These are phyloP conservation scores for Elephantulus edwardii DNA, from an alignment of 2,113 vertebrate species.

Conservation along the genomic window DNA sequence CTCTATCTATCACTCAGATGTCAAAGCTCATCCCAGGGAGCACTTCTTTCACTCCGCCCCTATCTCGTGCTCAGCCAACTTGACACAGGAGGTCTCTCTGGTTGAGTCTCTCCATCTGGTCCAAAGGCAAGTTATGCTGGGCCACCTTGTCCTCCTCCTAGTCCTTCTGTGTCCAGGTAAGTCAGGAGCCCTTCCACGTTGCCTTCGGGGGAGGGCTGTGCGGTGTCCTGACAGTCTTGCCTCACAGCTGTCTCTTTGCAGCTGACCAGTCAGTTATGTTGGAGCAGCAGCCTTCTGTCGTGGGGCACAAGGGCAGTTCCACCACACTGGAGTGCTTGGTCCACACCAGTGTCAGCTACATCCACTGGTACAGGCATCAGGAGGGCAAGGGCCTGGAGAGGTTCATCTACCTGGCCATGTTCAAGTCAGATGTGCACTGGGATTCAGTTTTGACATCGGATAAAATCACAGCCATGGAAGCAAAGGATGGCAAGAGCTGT, in stretches of 20 bases:
- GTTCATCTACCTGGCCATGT: neutral
- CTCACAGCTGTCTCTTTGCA: neutral
- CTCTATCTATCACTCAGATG: too few species aligned
- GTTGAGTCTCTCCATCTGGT: neutral
- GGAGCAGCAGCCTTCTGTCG: fast-evolving
- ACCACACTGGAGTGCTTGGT: fast-evolving
- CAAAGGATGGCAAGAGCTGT: fast-evolving
- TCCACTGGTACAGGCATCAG: neutral
- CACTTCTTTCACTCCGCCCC: neutral
- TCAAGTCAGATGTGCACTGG: fast-evolving
- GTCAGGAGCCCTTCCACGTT: neutral
- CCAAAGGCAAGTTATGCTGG: neutral
- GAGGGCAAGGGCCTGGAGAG: neutral
- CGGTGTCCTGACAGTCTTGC: fast-evolving
- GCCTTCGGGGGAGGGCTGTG: fast-evolving
- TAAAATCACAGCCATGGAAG: neutral
- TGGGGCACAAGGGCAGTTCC: fast-evolving
- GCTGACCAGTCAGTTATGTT: neutral
- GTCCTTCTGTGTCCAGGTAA: neutral
- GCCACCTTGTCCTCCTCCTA: neutral
- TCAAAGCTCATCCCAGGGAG: neutral
- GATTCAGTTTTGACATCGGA: neutral
- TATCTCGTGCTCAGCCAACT: neutral
- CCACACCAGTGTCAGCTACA: fast-evolving
- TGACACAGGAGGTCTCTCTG: too few species aligned